Evolutionary conservation across 1,140 invertebrate species (phyloP).

Genomic region (Conus ventricosus): DNA sequence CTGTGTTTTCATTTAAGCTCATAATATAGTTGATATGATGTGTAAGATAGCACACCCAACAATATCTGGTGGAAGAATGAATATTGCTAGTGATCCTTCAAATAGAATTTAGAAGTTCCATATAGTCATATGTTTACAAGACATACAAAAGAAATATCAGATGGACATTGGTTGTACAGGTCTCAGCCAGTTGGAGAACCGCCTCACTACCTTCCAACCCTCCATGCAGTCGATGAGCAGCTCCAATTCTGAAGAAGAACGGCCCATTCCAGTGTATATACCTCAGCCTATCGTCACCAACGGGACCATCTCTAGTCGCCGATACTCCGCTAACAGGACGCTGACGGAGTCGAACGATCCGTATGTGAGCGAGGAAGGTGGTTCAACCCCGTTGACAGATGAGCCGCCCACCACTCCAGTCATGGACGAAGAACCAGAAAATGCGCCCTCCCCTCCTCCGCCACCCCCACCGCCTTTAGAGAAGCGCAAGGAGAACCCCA

Average conservation of each 20-base stretch:
- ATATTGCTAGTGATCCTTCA: too few species aligned
- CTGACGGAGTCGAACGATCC: constrained; percentile 32
- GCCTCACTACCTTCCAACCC: constrained; percentile 38
- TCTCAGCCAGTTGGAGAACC: constrained; percentile 39
- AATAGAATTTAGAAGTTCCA: too few species aligned
- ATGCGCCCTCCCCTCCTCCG: neutral
- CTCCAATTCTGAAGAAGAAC: constrained; percentile 28
- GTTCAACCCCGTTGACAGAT: constrained; percentile 65
- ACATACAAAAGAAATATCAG: too few species aligned
- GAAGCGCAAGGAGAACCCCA: constrained; percentile 61
- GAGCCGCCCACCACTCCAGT: constrained; percentile 58
- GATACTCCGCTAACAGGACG: constrained; percentile 31
- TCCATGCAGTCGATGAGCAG: constrained; percentile 27
- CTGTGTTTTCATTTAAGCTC: too few species aligned
- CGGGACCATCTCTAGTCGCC: constrained; percentile 29
- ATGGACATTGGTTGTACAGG: neutral
- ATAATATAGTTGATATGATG: too few species aligned
- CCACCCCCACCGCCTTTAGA: constrained; percentile 5
- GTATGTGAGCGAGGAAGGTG: constrained; percentile 50
- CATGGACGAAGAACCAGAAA: constrained; percentile 56
- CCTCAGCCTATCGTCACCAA: constrained; percentile 38
- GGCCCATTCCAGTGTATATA: constrained; percentile 44
- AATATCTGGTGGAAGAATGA: too few species aligned
- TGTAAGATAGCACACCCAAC: too few species aligned
- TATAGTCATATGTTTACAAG: too few species aligned